Evolutionary conservation across 2,888 invertebrate species (phyloP).

Genomic region (Cheilosia grossa): DNA sequence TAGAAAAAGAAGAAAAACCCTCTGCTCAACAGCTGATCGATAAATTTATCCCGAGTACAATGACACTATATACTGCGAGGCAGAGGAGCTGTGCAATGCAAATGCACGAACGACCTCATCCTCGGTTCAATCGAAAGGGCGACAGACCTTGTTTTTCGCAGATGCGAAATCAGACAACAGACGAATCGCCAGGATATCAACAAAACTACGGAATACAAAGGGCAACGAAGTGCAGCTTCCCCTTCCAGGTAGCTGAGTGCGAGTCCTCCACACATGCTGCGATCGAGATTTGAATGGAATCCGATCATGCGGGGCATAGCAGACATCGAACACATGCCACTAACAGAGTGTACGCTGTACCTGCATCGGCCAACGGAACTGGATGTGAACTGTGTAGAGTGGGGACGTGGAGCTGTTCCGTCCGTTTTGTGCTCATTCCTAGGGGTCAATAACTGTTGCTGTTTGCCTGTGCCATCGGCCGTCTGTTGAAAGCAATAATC

Average conservation of each 20-base stretch:
- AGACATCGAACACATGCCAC: conserved; percentile 57
- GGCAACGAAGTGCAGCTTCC: conserved; percentile 63
- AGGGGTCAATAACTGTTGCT: conserved; percentile 71
- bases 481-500: conserved; percentile 45
- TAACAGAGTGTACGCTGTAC: conserved; percentile 21
- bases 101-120: conserved; percentile 56
- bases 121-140: conserved; percentile 42
- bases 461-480: conserved; percentile 36
- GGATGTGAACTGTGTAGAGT: background rate
- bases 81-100: conserved; percentile 32
- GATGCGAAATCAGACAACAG: conserved; percentile 73
- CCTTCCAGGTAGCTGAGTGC: conserved; percentile 49
- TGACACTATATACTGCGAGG: conserved; percentile 40
- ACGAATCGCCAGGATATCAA: conserved; percentile 58
- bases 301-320: conserved; percentile 46
- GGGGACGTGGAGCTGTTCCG: conserved; percentile 53
- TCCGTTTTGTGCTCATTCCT: conserved; percentile 16
- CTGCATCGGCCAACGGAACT: conserved; percentile 64
- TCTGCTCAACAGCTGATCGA: conserved; percentile 71
- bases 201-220: conserved; percentile 32
- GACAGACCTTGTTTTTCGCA: conserved; percentile 65
- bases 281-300: conserved; percentile 66
- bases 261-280: conserved; percentile 59
- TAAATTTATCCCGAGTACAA: conserved; percentile 71
- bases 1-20: conserved; percentile 1